Evolutionary conservation across 1,140 invertebrate species (phyloP).

Genomic region (Drosophila serrata): DNA sequence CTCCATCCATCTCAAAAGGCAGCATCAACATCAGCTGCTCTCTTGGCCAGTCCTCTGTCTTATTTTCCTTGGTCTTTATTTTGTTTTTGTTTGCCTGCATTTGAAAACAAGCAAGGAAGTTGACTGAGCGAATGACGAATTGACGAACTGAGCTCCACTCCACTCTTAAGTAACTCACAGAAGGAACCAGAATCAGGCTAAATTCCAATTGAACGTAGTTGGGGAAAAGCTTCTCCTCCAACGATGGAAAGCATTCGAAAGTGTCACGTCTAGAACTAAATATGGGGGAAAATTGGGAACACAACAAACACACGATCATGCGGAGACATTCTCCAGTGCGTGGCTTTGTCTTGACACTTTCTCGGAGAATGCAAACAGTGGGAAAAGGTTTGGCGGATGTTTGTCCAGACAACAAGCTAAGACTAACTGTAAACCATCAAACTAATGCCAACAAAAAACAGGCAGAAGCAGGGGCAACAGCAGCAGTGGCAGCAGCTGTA

Average conservation of each 20-base stretch:
- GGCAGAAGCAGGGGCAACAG: conserved; percentile 3
- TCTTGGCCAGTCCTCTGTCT: conserved; percentile 67
- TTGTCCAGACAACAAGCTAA: conserved; percentile 47
- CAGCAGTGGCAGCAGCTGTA: conserved; percentile 16
- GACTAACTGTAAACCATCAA: conserved; percentile 69
- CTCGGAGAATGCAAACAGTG: conserved; percentile 76
- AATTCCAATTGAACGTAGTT: conserved; percentile 10
- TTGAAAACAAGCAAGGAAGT: conserved; percentile 76
- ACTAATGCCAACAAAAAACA: conserved; percentile 43
- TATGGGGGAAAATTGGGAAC: conserved; percentile 82
- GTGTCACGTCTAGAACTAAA: conserved; percentile 82
- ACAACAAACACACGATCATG: conserved; percentile 30
- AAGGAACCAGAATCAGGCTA: conserved; percentile 30
- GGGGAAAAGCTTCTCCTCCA: conserved; percentile 40
- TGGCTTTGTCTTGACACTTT: conserved; percentile 76
- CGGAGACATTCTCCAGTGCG: conserved; percentile 27
- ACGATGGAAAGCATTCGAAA: conserved; percentile 71
- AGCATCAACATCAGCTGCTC: conserved; percentile 69
- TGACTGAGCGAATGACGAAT: conserved; percentile 56
- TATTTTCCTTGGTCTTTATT: conserved; percentile 28
- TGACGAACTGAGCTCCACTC: conserved; percentile 36
- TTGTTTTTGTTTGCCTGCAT: conserved; percentile 64
- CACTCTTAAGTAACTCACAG: conserved; percentile 35
- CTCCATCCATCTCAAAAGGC: conserved; percentile 76
- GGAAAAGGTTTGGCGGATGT: conserved; percentile 67